Base-by-base conservation (phyloP, 2,888 invertebrate genomes). In the Dynastes maya region DNA sequence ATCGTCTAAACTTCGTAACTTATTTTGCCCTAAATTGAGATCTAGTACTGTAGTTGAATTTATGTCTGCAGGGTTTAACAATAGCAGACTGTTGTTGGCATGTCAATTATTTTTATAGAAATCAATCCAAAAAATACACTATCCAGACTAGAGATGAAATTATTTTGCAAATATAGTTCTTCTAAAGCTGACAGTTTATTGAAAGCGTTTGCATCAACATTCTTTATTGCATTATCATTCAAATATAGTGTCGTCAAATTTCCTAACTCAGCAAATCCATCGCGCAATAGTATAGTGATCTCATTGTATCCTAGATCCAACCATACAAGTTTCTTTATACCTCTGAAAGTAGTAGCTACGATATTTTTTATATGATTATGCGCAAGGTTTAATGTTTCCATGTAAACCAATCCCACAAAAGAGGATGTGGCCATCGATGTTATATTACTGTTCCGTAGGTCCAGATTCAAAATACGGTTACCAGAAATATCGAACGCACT, bases 401-500 rank as follows among this genome's bases (percentile, higher is more conserved):
- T 75, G 79, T 87, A 88, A 16, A 88, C 87, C 55, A 89, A 80
- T 0, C 89, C 89, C 27, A 88, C 85, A 78, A 88, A 88, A 1
- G 87, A 84, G 77, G 85, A 86, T 13, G 82, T 83, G 58, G 84
- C 84, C 32, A 89, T 82, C 0, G 76, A 82, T 0, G 82, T 83
- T 22, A 89, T 88, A 51, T 83, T 80, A 79, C 85, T 84, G 65
- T 84, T 82, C 16, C 83, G 82, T 40, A 89, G 76, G 72, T 86
- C 85, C 27, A 89, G 79, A 49, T 82, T 84, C 80, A 84, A 84
- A 27, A 89, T 88, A 80, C 86, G 87, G 78, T 89, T 89, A 11
- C 88, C 88, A 6, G 87, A 85, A 65, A 89, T 85, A 81, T 89
- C 89, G 78, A 89, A 89, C 1, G 86, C 86, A 49, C 86, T 86